Conservation (phyloP, 2,797 vertebrate species). For the Phataginus tricuspis region DNA sequence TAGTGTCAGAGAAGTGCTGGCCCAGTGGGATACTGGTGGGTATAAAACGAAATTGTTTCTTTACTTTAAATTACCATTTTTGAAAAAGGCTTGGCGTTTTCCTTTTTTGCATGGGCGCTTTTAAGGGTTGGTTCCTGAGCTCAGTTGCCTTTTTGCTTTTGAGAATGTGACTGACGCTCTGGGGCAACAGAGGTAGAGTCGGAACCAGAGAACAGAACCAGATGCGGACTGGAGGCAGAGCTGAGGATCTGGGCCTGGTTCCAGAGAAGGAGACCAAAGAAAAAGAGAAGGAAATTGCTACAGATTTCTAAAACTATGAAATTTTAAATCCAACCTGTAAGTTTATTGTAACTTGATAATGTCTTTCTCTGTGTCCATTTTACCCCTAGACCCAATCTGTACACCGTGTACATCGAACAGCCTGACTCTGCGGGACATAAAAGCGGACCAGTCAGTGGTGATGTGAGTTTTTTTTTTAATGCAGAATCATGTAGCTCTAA, state of each 20-base stretch:
- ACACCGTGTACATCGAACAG: conserved; percentile 94
- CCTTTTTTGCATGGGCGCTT: neutral
- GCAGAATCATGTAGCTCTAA: neutral
- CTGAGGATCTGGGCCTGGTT: neutral
- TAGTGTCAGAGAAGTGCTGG: neutral
- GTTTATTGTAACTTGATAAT: neutral
- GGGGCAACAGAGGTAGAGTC: neutral
- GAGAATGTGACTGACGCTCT: neutral
- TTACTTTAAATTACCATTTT: neutral
- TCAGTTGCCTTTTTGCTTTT: neutral
- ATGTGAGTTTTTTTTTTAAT: conserved; percentile 86
- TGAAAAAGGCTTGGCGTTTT: neutral
- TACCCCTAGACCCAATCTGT: conserved; percentile 91
- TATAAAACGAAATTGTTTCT: neutral
- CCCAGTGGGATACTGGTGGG: neutral
- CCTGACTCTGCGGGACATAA: conserved; percentile 94
- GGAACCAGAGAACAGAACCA: neutral
- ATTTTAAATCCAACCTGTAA: neutral
- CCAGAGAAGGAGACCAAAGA: neutral
- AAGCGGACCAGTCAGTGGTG: conserved; percentile 90
- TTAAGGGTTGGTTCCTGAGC: neutral
- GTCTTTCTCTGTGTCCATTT: conserved; percentile 59
- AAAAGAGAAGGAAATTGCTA: neutral
- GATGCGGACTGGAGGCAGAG: neutral
- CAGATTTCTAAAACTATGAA: neutral